Evolutionary conservation across 2,888 invertebrate genomes (phyloP).

Genomic region (Agelastica alni): DNA sequence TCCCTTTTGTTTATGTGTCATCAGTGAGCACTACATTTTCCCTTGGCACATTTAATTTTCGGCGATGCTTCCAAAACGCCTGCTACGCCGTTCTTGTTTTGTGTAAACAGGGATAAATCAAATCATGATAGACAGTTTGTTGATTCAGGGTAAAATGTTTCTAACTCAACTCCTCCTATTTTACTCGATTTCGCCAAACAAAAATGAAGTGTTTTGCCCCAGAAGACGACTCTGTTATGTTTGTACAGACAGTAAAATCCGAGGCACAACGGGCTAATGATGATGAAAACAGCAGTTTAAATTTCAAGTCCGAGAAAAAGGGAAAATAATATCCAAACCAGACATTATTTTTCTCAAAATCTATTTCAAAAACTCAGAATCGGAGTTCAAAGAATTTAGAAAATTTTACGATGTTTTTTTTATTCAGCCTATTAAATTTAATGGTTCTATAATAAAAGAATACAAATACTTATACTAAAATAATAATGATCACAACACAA

Average conservation of each 20-base stretch:
- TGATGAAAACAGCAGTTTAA: constrained; percentile 1
- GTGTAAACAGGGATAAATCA: constrained; percentile 38
- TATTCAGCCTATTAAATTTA: too few relatives aligned
- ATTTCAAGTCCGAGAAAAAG: background rate
- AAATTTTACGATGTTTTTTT: too few relatives aligned
- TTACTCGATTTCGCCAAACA: constrained; percentile 12
- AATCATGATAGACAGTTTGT: constrained; percentile 37
- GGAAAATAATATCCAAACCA: background rate
- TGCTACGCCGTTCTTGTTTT: constrained; percentile 25
- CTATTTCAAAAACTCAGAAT: too few relatives aligned
- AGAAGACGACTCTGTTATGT: constrained; percentile 4
- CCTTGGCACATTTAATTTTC: constrained; percentile 35
- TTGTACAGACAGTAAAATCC: constrained; percentile 2
- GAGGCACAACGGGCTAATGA: constrained; percentile 1
- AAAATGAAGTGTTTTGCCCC: constrained; percentile 16
- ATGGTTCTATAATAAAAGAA: too few relatives aligned
- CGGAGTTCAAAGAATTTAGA: too few relatives aligned
- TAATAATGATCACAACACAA: too few relatives aligned
- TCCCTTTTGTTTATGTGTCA: constrained; percentile 24
- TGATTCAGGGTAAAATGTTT: constrained; percentile 32
- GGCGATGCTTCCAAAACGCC: constrained; percentile 23
- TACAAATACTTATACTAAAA: too few relatives aligned
- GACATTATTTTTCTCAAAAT: too few relatives aligned
- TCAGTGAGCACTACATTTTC: constrained; percentile 29
- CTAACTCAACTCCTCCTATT: constrained; percentile 17